A percentile compares a stretch with the other conserved stretches of the same genome.
Evolutionary conservation across 2,888 invertebrate genomes (phyloP).

Genomic region (Unio delphinus): DNA sequence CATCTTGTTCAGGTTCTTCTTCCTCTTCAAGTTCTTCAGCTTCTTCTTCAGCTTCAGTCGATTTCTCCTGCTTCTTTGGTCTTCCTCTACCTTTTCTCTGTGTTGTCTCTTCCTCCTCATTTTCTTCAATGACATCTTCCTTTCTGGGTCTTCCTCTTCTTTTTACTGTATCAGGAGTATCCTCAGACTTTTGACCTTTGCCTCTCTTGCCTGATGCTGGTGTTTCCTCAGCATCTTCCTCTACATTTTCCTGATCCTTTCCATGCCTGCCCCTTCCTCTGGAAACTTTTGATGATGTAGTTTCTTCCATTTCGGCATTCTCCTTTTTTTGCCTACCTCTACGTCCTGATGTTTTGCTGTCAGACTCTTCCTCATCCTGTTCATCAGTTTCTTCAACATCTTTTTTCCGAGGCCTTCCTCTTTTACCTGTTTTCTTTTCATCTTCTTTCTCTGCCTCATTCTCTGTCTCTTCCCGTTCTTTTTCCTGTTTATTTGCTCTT

Average conservation of each 20-base stretch:
- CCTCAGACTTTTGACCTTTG: slow-evolving; percentile 7
- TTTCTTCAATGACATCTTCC: slow-evolving; percentile 19
- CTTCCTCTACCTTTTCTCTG: slow-evolving; percentile 28
- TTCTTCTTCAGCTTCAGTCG: slow-evolving; percentile 6
- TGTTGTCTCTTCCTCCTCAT: slow-evolving; percentile 14
- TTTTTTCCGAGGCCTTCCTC: slow-evolving; percentile 8
- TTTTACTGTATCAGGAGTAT: slow-evolving; percentile 15
- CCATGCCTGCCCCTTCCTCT: slow-evolving; percentile 4
- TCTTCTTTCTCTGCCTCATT: slow-evolving; percentile 8
- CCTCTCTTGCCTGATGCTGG: slow-evolving; percentile 14
- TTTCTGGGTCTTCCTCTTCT: slow-evolving; percentile 39
- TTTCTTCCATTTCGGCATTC: slow-evolving; percentile 2
- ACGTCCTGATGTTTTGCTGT: slow-evolving; percentile 11
- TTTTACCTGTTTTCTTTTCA: slow-evolving; percentile 7
- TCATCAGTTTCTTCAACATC: slow-evolving; percentile 14
- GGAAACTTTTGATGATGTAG: background rate
- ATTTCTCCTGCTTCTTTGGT: slow-evolving; percentile 15
- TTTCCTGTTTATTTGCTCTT: slow-evolving; percentile 13
- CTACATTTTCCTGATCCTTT: slow-evolving; percentile 19
- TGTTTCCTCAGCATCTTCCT: slow-evolving; percentile 20
- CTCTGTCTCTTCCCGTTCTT: slow-evolving; percentile 13
- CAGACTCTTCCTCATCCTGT: slow-evolving; percentile 3
- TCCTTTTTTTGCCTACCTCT: slow-evolving; percentile 18
- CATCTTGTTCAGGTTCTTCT: slow-evolving; percentile 17
- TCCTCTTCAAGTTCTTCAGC: slow-evolving; percentile 19